Conservation (phyloP, 2,888 invertebrate genomes). For the Spodoptera littoralis region DNA sequence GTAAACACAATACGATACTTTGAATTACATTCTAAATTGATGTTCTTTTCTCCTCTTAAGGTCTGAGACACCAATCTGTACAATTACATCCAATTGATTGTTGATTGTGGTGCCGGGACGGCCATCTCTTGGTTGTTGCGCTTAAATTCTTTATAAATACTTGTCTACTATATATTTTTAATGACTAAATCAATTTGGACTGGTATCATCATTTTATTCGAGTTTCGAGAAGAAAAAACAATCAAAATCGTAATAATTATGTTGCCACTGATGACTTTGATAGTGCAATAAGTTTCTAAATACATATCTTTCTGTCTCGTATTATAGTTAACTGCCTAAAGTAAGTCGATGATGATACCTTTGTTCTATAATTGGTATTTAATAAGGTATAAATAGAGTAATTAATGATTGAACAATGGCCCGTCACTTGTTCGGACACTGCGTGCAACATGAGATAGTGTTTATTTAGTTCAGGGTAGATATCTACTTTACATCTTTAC, state of each 20-base stretch:
- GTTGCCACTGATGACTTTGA: slow-evolving; percentile 16
- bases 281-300: slow-evolving; percentile 9
- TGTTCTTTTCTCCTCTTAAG: slow-evolving; percentile 55
- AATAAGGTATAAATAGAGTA: slow-evolving; percentile 48
- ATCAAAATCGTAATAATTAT: slow-evolving; percentile 1
- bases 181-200: background rate
- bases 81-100: slow-evolving; percentile 82
- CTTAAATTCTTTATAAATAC: slow-evolving; percentile 31
- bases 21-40: slow-evolving; percentile 25
- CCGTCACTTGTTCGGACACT: slow-evolving; percentile 50
- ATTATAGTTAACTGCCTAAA: slow-evolving; percentile 27
- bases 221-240: background rate
- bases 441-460: slow-evolving; percentile 79
- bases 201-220: no score
- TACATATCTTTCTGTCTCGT: slow-evolving; percentile 18
- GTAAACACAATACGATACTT: slow-evolving; percentile 15
- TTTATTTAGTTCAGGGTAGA: slow-evolving; percentile 75
- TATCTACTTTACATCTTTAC: slow-evolving; percentile 48
- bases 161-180: slow-evolving; percentile 30
- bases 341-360: slow-evolving; percentile 30
- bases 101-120: slow-evolving; percentile 63
- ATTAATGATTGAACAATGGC: slow-evolving; percentile 57
- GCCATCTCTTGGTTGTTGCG: slow-evolving; percentile 33
- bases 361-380: slow-evolving; percentile 41
- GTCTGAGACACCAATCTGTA: slow-evolving; percentile 65